Base-by-base conservation (phyloP, 2,797 vertebrate genomes). In the Martes flavigula region DNA sequence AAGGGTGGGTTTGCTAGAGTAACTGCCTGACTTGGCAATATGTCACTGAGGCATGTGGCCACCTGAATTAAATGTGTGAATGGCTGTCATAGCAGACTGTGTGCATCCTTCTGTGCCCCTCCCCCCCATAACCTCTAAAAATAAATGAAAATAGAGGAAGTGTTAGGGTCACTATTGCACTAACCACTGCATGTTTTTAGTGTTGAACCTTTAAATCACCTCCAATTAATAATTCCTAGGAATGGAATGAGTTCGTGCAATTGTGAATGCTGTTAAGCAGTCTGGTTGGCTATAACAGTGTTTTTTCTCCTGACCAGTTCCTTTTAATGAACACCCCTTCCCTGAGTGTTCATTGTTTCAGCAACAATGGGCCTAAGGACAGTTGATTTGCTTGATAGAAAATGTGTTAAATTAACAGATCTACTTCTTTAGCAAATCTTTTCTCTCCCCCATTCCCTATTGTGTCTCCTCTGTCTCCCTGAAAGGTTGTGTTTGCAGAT, bases 321-420 rank as follows among this genome's bases (percentile, higher is more conserved):
- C 95, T 98, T 98, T 98, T 98, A 98, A 98, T 98, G 97, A 98
- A 98, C 98, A 98, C 98, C 97, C 97, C 97, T 98, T 98, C 96
- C 97, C 98, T 90, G 98, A 96, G 97, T 98, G 97, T 97, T 97
- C 97, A 98, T 98, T 99, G 98, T 98, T 98, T 98, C 97, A 98
- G 97, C 96, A 98, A 98, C 98, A 99, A 95, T 98, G 96, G 98
- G 97, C 96, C 97, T 96, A 96, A 98, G 98, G 98, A 98, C 98
- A 98, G 98, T 98, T 98, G 98, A 98, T 98, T 98, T 98, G 98
- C 98, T 98, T 98, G 98, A 98, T 98, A 98, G 98, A 99, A 98
- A 98, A 98, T 98, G 97, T 98, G 98, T 98, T 99, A 98, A 99
- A 99, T 98, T 98, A 98, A 98, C 98, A 98, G 98, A 98, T 98